A percentile compares a stretch with the other conserved stretches of the same genome.
phyloP scores from a whole-genome alignment of 2,888 invertebrate species.

The Mystacides longicornis region DNA sequence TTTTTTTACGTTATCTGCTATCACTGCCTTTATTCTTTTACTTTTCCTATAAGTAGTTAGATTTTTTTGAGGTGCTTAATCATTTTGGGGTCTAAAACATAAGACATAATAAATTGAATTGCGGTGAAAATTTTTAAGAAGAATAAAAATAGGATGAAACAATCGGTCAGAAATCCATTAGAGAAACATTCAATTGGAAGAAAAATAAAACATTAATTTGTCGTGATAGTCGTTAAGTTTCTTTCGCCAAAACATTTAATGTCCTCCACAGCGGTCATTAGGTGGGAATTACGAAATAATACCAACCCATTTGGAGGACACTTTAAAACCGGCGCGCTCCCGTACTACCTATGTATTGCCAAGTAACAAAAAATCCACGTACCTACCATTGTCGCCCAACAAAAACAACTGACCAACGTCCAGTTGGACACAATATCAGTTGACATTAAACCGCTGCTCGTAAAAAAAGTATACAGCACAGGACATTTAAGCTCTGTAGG shows the following conservation, averaged over 20 bases:
- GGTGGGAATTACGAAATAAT: slow-evolving; percentile 22
- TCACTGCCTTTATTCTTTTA: too few relatives aligned
- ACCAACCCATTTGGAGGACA: slow-evolving; percentile 16
- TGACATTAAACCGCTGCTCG: neutral
- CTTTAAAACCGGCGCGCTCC: neutral
- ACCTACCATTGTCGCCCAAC: too few relatives aligned
- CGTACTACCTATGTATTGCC: too few relatives aligned
- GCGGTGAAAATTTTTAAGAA: too few relatives aligned
- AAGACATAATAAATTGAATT: too few relatives aligned
- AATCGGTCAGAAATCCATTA: too few relatives aligned
- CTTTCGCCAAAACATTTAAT: slow-evolving; percentile 12
- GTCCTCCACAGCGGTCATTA: slow-evolving; percentile 15
- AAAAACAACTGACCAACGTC: neutral
- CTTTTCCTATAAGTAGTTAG: too few relatives aligned
- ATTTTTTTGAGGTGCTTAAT: too few relatives aligned
- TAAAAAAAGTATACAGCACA: neutral
- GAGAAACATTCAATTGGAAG: neutral
- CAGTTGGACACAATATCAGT: neutral
- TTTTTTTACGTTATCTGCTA: too few relatives aligned
- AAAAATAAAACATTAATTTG: slow-evolving; percentile 4
- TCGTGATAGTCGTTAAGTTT: slow-evolving; percentile 10
- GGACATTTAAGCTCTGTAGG: neutral
- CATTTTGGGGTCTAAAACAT: too few relatives aligned
- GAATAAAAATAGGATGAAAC: too few relatives aligned
- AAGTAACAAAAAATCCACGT: neutral